Conservation (phyloP, 2,888 invertebrate genomes). For the Nematopogon swammerdamellus region DNA sequence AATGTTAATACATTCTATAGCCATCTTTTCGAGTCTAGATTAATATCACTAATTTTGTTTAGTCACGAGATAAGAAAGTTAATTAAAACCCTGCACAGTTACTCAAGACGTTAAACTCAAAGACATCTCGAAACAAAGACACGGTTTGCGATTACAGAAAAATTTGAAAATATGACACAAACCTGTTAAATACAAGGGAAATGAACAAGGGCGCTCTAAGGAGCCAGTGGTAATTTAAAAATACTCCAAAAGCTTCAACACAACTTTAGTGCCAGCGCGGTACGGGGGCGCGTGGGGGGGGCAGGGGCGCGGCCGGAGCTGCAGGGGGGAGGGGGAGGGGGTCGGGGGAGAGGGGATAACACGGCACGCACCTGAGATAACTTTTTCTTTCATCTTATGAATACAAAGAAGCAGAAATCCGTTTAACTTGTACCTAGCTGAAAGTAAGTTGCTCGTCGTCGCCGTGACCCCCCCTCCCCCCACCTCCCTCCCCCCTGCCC, state of each 20-base stretch:
- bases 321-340: slow-evolving; percentile 14
- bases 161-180: neutral
- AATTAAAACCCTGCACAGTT: neutral
- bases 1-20: too few species aligned
- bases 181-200: neutral
- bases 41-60: neutral
- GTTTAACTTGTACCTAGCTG: neutral
- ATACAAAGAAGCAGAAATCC: slow-evolving; percentile 28
- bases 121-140: neutral
- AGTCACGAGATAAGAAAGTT: neutral
- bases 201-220: neutral
- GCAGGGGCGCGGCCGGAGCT: slow-evolving; percentile 11
- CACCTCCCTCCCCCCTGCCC: too few species aligned
- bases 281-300: slow-evolving; percentile 13
- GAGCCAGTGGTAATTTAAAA: slow-evolving; percentile 30
- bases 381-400: slow-evolving; percentile 35
- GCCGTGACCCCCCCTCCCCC: too few species aligned
- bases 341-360: slow-evolving; percentile 8
- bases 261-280: slow-evolving; percentile 14
- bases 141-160: neutral
- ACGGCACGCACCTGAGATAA: slow-evolving; percentile 31
- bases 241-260: slow-evolving; percentile 31
- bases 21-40: neutral
- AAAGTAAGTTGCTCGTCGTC: too few species aligned
- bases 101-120: neutral